phyloP scores from a whole-genome alignment of 2,113 vertebrate genomes.

The Gracilinanus agilis region DNA sequence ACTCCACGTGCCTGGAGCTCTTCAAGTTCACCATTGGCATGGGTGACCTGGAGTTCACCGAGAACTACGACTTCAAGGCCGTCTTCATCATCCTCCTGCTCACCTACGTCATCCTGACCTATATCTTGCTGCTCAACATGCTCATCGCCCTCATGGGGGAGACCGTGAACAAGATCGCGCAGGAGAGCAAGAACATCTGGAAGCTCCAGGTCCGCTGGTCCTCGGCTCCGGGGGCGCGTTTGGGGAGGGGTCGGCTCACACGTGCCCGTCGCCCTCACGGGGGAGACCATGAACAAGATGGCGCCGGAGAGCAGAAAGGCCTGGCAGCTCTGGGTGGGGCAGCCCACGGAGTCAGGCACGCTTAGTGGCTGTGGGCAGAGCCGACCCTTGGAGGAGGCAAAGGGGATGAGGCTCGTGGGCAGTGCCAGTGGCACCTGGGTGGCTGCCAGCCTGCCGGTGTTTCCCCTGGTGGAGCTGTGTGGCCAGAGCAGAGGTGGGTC shows the following conservation, averaged over 20 bases:
- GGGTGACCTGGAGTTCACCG: slow-evolving; percentile 97
- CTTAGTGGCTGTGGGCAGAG: too few relatives aligned
- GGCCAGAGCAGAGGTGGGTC: neutral
- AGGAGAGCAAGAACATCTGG: slow-evolving; percentile 95
- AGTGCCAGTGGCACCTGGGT: neutral
- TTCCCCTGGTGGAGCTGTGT: too few relatives aligned
- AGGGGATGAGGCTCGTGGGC: rapidly evolving
- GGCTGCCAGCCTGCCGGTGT: too few relatives aligned
- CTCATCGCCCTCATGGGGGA: slow-evolving; percentile 97
- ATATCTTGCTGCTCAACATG: slow-evolving; percentile 99
- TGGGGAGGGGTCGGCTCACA: too few relatives aligned
- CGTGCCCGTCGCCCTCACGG: too few relatives aligned
- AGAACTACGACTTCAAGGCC: slow-evolving; percentile 90
- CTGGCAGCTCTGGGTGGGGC: too few relatives aligned
- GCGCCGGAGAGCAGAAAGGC: too few relatives aligned
- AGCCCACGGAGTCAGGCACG: too few relatives aligned
- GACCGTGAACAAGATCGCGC: slow-evolving; percentile 92
- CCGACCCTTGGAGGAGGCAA: neutral
- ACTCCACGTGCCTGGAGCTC: slow-evolving; percentile 93
- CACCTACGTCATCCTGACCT: slow-evolving; percentile 95
- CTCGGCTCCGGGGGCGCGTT: too few relatives aligned
- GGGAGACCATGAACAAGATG: too few relatives aligned
- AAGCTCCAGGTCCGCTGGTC: slow-evolving; percentile 93
- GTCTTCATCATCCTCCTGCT: slow-evolving; percentile 94
- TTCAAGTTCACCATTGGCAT: slow-evolving; percentile 99